A percentile compares a stretch with the other conserved stretches of the same genome.
phyloP scores from a whole-genome alignment of 2,113 vertebrate species.

The Nettapus auritus region DNA sequence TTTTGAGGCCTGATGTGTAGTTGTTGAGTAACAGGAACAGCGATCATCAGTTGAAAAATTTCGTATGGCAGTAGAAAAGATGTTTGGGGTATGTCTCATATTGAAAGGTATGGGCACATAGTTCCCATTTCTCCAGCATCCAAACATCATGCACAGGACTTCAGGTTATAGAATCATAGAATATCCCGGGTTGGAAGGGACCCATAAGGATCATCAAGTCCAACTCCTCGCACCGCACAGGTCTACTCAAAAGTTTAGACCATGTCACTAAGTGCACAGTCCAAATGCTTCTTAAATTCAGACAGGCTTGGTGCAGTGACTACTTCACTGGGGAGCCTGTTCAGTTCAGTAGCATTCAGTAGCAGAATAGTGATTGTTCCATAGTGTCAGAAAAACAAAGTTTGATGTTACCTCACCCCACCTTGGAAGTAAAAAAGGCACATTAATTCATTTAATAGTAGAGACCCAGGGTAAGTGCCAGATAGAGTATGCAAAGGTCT shows the following conservation, averaged over 20 bases:
- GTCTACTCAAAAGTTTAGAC: no score
- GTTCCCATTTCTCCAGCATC: background rate
- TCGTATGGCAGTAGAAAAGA: background rate
- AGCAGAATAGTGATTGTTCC: background rate
- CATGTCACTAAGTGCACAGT: no score
- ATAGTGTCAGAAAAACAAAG: background rate
- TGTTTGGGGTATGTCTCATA: background rate
- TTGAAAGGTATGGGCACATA: background rate
- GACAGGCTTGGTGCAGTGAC: no score
- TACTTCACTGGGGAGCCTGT: no score
- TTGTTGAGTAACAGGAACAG: background rate
- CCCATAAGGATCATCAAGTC: no score
- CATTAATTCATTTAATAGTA: background rate
- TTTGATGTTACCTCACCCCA: background rate
- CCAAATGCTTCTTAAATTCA: no score
- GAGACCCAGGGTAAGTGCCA: background rate
- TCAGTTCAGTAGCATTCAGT: accelerated
- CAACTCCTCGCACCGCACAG: no score
- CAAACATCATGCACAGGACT: background rate
- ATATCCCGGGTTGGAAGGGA: no score
- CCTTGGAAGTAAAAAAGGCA: background rate
- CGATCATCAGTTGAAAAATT: background rate
- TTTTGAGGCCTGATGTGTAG: background rate
- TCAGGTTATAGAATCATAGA: no score
- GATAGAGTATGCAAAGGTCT: background rate